Percentiles rank a stretch among this genome's conserved stretches.
Conservation (phyloP, 2,113 vertebrate genomes). For the Notothenia coriiceps region DNA sequence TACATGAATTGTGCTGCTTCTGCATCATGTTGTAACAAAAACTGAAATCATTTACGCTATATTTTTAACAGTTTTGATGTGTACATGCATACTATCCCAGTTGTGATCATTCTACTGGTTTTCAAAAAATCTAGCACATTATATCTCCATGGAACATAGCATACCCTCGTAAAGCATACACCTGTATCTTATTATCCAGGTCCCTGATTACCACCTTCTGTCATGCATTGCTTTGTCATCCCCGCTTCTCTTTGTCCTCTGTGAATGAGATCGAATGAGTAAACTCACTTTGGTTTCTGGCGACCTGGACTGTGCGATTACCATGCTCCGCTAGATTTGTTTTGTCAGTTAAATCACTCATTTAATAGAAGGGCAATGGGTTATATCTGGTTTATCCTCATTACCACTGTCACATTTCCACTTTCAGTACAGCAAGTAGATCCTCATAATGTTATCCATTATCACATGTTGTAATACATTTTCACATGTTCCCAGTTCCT, state of each 20-base stretch:
- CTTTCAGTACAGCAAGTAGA: background rate
- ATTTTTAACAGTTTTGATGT: background rate
- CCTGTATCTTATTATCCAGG: background rate
- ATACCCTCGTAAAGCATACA: background rate
- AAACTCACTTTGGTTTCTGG: constrained; percentile 18
- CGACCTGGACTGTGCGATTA: background rate
- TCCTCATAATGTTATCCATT: background rate
- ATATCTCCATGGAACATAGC: background rate
- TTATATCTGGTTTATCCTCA: background rate
- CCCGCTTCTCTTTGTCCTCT: background rate
- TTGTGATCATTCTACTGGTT: background rate
- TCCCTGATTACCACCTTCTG: constrained; percentile 3
- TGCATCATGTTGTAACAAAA: background rate
- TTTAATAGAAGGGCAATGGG: background rate
- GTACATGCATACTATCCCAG: background rate
- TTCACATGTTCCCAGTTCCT: background rate
- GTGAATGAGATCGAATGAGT: background rate
- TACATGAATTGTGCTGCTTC: background rate
- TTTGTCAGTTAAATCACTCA: constrained; percentile 5
- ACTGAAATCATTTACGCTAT: background rate
- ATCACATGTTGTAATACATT: background rate
- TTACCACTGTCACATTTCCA: constrained; percentile 7
- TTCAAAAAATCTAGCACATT: background rate
- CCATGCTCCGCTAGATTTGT: constrained; percentile 1
- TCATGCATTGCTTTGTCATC: constrained; percentile 10